phyloP scores from a whole-genome alignment of 2,888 invertebrate genomes.

The Phasia obesa region DNA sequence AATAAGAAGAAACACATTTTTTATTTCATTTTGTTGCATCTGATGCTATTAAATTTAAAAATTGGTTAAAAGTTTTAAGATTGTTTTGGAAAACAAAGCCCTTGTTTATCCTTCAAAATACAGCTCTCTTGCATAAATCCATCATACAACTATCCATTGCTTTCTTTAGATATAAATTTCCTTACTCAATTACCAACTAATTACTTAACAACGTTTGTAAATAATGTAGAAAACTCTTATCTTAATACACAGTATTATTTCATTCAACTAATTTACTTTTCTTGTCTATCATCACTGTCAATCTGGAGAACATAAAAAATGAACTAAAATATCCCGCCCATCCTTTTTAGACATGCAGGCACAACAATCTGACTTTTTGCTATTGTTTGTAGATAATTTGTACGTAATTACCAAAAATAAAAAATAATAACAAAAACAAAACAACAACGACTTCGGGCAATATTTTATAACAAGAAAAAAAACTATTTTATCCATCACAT shows the following conservation, averaged over 20 bases:
- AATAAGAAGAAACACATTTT: too few species aligned
- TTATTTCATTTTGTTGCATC: too few species aligned
- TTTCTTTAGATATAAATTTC: neutral
- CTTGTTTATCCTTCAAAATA: too few species aligned
- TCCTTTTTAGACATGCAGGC: neutral
- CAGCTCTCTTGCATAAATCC: too few species aligned
- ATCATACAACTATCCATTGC: too few species aligned
- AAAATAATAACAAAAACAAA: slow-evolving; percentile 21
- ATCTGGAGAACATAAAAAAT: slow-evolving; percentile 73
- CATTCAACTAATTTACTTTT: slow-evolving; percentile 80
- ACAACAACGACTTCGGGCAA: slow-evolving; percentile 23
- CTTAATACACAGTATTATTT: slow-evolving; percentile 66
- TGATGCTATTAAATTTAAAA: too few species aligned
- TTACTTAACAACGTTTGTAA: slow-evolving; percentile 78
- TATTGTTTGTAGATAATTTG: slow-evolving; percentile 57
- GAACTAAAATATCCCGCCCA: slow-evolving; percentile 7
- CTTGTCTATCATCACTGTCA: slow-evolving; percentile 78
- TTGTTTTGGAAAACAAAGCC: too few species aligned
- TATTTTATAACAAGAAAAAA: slow-evolving; percentile 16
- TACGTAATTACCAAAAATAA: slow-evolving; percentile 38
- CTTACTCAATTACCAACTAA: slow-evolving; percentile 61
- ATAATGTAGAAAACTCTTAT: neutral
- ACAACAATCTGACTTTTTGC: slow-evolving; percentile 19
- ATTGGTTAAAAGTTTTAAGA: too few species aligned
- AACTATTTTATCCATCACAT: slow-evolving; percentile 29